Evolutionary conservation across 2,113 vertebrate species (phyloP), one percentile per base, ranked within the genome.

Genomic region (Entomyzon cyanotis): DNA sequence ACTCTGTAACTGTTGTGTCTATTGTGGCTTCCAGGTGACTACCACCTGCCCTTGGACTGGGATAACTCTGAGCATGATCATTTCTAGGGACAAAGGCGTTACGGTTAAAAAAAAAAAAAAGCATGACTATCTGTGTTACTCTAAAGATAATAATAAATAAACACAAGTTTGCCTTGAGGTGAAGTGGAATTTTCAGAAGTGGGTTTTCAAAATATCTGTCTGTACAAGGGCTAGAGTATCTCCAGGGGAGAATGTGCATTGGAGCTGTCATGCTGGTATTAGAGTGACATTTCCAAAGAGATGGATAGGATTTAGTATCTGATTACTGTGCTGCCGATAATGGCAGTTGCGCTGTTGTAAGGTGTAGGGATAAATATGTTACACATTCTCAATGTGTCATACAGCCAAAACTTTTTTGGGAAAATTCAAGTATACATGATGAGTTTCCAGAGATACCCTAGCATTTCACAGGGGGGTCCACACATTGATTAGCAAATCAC

Each of bases 211-310:
- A 81, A 37, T 73, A 77, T 4, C 12, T 85, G 16, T 74, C 82
- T 84, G 50, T 78, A 49, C 58, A 92, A 92, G 58, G 50, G 39
- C n/a, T 80, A n/a, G 63, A 55, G 5, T 15, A 39, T 68, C 35
- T 92, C 56, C 25, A 52, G 56, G 47, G 63, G 5, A 56, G 42
- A 46, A 21, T 76, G 41, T 53, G 33, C 14, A 16, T 12, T 77
- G 75, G 55, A 88, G 56, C 25, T 58, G 37, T 60, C 0, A 0
- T 55, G n/a, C 22, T 75, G 49, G n/a, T 85, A 69, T 78, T 67
- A 68, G 30, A 76, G 41, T 92, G 75, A 71, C n/a, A 74, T 79
- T 97, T 96, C 23, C 7, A 70, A 91, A 87, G 50, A 64, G 87
- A 89, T n/a, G 71, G 75, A 46, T 70, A 84, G 53, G 79, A 75